Evolutionary conservation across 2,113 vertebrate genomes (phyloP), one percentile per base, ranked within the genome.

Genomic region (Oceanodroma tethys): DNA sequence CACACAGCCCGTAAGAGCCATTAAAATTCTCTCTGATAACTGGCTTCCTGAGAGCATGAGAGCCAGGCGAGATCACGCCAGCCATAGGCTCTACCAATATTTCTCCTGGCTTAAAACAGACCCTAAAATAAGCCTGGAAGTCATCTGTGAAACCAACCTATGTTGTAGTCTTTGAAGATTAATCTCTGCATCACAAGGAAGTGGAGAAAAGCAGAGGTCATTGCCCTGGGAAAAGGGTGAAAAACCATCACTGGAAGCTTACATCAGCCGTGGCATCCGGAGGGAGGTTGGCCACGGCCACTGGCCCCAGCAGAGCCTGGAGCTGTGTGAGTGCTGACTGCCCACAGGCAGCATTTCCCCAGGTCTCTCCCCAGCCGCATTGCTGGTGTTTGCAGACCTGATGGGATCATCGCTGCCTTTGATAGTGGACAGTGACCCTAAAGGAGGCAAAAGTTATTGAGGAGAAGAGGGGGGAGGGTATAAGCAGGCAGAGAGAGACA

Each of bases 11-110:
- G 0, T 66, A 93, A 90, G 16, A 94, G 34, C 71, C 89, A 96
- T 96, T 96, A 96, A 95, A 95, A 96, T 93, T 95, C 95, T 87
- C 38, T 95, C 82, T 96, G 94, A 96, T 97, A 93, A 93, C 75
- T 29, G 50, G 25, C 58, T 91, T 95, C 73, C 63, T 0, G 0
- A 87, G 84, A 94, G 72, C 83, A n/a, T 48, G 72, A 53, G 76
- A 91, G 63, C 23, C 66, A 90, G 81, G 53, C 6, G 1, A 89
- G 74, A 88, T 36, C 32, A 50, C 1, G 2, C 23, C 56, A 89
- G 65, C 16, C 43, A 90, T 65, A 79, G 65, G 38, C n/a, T 59
- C 53, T 53, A 55, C 72, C 58, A 48, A 4, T 40, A 83, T 78
- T 95, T 80, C 83, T 78, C 60, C 60, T 71, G 63, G 60, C 65